These are phyloP conservation scores for Anguilla pacifica DNA, from an alignment of 2,797 vertebrate species.

Conservation along the genomic window DNA sequence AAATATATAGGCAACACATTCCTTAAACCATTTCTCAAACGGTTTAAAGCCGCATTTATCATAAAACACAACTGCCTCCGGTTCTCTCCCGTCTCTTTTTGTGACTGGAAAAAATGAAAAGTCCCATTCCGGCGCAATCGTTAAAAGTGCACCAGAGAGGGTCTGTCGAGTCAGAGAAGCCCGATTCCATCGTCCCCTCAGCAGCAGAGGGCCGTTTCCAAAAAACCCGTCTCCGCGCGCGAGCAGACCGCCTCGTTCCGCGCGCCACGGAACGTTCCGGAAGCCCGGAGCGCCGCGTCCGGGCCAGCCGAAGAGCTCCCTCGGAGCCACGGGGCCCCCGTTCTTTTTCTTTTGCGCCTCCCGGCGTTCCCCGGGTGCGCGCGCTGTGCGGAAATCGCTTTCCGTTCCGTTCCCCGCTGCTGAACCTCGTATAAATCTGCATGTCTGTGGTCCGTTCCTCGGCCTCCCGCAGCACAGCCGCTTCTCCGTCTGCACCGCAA, in stretches of 20 bases:
- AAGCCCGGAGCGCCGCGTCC: neutral
- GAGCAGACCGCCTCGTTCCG: neutral
- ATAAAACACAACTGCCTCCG: neutral
- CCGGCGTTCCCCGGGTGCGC: neutral
- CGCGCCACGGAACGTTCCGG: neutral
- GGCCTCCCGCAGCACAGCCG: neutral
- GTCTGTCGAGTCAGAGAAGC: constrained; percentile 32
- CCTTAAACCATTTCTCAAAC: neutral
- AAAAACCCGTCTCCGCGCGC: neutral
- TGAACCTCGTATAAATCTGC: neutral
- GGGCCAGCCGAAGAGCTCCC: neutral
- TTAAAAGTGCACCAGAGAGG: constrained; percentile 21
- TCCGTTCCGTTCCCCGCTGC: neutral
- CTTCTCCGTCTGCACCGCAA: too few relatives aligned
- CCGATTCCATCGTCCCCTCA: constrained; percentile 23
- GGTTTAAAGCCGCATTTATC: constrained; percentile 1
- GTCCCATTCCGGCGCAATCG: constrained; percentile 32
- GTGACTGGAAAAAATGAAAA: constrained; percentile 40
- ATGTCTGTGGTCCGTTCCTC: neutral
- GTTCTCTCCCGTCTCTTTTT: neutral
- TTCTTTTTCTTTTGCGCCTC: neutral
- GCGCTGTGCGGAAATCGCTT: neutral
- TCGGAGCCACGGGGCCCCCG: neutral
- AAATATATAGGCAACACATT: neutral
- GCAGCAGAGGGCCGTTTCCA: constrained; percentile 29